Evolutionary conservation across 1,140 invertebrate genomes (phyloP).

Genomic region (Eulimnadia texana): DNA sequence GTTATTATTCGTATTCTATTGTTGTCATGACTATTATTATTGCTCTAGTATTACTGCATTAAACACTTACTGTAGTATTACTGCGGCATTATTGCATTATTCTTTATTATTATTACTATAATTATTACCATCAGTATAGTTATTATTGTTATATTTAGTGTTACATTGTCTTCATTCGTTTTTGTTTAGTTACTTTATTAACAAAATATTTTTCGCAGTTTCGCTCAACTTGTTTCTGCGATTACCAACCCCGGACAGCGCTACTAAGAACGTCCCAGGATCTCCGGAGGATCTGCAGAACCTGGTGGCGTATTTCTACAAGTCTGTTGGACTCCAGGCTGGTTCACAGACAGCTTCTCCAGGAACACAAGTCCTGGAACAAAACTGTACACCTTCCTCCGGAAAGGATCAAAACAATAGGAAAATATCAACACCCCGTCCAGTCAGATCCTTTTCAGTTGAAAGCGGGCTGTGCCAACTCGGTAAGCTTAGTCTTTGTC

Average conservation of each 20-base stretch:
- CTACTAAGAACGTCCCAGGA: background rate
- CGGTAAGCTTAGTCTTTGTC: too few relatives aligned
- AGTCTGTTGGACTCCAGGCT: background rate
- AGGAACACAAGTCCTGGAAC: background rate
- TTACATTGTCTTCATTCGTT: background rate
- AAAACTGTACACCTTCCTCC: too few relatives aligned
- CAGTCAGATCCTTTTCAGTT: too few relatives aligned
- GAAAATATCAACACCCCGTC: too few relatives aligned
- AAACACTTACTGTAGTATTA: background rate
- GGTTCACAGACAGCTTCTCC: too few relatives aligned
- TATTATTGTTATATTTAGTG: background rate
- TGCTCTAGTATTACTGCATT: too few relatives aligned
- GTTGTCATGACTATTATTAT: too few relatives aligned
- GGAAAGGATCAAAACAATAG: too few relatives aligned
- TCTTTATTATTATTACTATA: background rate
- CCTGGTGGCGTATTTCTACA: background rate
- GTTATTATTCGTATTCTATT: too few relatives aligned
- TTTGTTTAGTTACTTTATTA: too few relatives aligned
- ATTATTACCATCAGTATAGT: background rate
- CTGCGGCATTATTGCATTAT: too few relatives aligned
- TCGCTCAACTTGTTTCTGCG: constrained; percentile 10
- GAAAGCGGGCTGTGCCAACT: too few relatives aligned
- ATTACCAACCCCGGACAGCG: background rate
- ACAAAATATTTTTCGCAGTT: constrained; percentile 10
- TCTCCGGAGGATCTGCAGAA: constrained; percentile 12